Conservation (phyloP, 2,113 vertebrate genomes). For the Perca flavescens region DNA sequence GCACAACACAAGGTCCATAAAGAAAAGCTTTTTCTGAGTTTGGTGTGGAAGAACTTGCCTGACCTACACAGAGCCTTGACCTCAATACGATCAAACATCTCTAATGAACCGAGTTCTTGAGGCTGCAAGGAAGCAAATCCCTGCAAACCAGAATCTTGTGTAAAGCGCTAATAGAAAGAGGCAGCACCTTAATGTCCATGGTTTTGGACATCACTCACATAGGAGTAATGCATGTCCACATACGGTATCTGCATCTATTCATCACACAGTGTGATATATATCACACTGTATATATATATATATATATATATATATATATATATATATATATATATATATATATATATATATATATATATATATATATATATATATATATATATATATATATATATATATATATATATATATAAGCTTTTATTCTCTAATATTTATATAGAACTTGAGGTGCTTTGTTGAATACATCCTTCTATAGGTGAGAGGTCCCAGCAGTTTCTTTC, state of each 20-base stretch:
- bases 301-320: not conserved
- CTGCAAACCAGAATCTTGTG: not conserved
- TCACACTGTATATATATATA: not conserved
- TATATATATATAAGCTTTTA: not conserved
- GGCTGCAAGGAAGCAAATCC: not conserved
- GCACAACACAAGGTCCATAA: too few species aligned
- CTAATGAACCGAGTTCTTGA: not conserved
- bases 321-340: too few species aligned
- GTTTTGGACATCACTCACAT: not conserved
- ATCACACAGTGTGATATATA: not conserved
- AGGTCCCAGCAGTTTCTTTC: conserved; percentile 18
- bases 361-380: too few species aligned
- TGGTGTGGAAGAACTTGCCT: not conserved
- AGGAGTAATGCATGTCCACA: not conserved
- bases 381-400: too few species aligned
- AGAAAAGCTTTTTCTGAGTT: not conserved
- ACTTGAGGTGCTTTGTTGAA: not conserved
- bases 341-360: too few species aligned
- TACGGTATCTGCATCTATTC: not conserved
- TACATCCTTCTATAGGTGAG: not conserved
- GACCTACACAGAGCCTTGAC: not conserved
- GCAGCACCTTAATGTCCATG: not conserved
- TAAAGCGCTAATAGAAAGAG: too few species aligned
- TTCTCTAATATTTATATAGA: not conserved
- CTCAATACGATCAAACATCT: not conserved